Evolutionary conservation across 2,888 invertebrate species (phyloP).

Genomic region (Nomada ruficornis): DNA sequence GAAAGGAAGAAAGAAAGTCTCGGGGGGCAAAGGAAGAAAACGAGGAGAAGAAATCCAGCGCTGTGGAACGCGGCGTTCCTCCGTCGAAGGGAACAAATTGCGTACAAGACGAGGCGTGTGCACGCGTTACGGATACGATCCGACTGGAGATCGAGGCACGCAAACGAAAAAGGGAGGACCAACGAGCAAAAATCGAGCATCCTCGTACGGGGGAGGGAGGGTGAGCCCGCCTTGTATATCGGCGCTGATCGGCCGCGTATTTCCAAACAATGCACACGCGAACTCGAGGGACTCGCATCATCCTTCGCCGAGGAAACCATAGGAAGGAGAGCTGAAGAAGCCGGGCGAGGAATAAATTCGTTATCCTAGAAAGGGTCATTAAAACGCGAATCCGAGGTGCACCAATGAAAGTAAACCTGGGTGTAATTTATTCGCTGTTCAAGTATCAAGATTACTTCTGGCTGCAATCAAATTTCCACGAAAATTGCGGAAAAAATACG

Average conservation of each 20-base stretch:
- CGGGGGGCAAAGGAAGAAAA: neutral
- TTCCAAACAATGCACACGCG: slow-evolving; percentile 82
- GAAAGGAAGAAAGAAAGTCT: neutral
- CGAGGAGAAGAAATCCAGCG: slow-evolving; percentile 11
- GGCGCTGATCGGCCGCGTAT: slow-evolving; percentile 79
- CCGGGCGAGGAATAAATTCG: neutral
- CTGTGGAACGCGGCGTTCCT: slow-evolving; percentile 57
- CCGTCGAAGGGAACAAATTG: slow-evolving; percentile 80
- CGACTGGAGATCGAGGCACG: slow-evolving; percentile 59
- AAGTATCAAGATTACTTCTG: too few relatives aligned
- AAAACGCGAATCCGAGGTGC: neutral
- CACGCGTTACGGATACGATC: slow-evolving; percentile 73
- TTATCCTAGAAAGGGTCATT: neutral
- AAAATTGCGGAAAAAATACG: too few relatives aligned
- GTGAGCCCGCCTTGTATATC: slow-evolving; percentile 63
- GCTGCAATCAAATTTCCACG: too few relatives aligned
- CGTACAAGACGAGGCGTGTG: slow-evolving; percentile 77
- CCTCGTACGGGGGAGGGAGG: slow-evolving; percentile 10
- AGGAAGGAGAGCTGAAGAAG: slow-evolving; percentile 6
- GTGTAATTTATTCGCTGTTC: too few relatives aligned
- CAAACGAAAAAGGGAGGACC: slow-evolving; percentile 67
- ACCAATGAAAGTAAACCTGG: too few relatives aligned
- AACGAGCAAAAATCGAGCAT: slow-evolving; percentile 73
- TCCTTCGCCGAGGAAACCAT: slow-evolving; percentile 37
- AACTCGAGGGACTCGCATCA: slow-evolving; percentile 72